phyloP scores from a whole-genome alignment of 2,888 invertebrate genomes.

The Drosophila neotestacea region DNA sequence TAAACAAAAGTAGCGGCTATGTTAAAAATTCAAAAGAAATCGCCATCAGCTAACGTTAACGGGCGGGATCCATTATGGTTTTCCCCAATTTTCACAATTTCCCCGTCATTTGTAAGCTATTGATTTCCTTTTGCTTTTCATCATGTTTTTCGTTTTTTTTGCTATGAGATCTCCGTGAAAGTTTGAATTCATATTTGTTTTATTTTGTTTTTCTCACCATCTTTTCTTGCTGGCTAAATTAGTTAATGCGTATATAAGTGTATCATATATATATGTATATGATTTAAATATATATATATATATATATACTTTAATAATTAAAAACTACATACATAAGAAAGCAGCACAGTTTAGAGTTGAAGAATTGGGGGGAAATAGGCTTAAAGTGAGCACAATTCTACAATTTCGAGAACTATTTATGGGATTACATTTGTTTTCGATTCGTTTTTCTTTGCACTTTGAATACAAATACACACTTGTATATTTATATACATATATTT shows the following conservation, averaged over 20 bases:
- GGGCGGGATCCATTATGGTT: constrained; percentile 6
- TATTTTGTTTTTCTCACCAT: constrained; percentile 38
- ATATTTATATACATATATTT: constrained; percentile 20
- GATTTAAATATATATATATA: constrained; percentile 7
- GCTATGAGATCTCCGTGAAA: constrained; percentile 84
- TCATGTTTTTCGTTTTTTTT: constrained; percentile 56
- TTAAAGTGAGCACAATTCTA: constrained; percentile 35
- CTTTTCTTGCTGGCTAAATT: constrained; percentile 42
- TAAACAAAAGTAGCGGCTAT: constrained; percentile 61
- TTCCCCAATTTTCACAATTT: not conserved
- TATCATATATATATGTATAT: constrained; percentile 29
- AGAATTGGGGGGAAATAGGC: constrained; percentile 30
- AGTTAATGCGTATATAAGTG: constrained; percentile 46
- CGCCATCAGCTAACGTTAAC: constrained; percentile 10
- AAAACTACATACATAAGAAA: constrained; percentile 78
- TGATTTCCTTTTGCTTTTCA: constrained; percentile 50
- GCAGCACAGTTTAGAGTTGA: constrained; percentile 68
- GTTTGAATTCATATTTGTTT: constrained; percentile 80
- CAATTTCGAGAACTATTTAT: constrained; percentile 48
- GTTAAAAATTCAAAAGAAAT: constrained; percentile 57
- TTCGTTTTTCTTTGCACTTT: constrained; percentile 28
- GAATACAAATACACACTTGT: constrained; percentile 48
- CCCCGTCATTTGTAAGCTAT: constrained; percentile 26
- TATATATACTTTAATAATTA: constrained; percentile 54
- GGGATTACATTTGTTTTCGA: not conserved